Evolutionary conservation across 2,113 vertebrate genomes (phyloP), one percentile per base, ranked within the genome.

Genomic region (Petromus typicus): DNA sequence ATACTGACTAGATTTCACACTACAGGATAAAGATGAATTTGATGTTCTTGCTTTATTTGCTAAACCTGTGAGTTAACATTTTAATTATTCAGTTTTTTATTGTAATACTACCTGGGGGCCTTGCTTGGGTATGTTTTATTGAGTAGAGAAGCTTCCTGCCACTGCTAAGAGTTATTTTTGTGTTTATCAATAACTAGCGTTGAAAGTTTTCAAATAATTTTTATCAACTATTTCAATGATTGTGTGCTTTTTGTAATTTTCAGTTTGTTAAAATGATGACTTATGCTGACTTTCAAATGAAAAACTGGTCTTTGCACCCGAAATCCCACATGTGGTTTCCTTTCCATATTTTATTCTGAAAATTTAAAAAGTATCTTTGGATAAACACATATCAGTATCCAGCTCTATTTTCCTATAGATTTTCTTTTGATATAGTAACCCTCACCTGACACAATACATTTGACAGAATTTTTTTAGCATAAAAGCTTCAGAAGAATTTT

Each of bases 211-310:
- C 48, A 79, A 95, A 88, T 71, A 11, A 32, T 18, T 89, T 81
- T 78, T 89, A 51, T 40, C 20, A 61, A 34, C 14, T 22, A 81
- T 57, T 48, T 20, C 30, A 4, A 88, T 66, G 2, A 79, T 27
- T 80, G 16, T 23, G 30, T 59, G 5, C 1, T 69, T 79, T 48
- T 67, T 85, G 76, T 30, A 0, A 82, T 54, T 59, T 69, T 76
- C 51, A 78, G 7, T 69, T 67, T 81, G 32, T 81, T 91, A 56
- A 89, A 91, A 34, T 89, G 32, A 12, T 85, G 14, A 48, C 73
- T 89, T 79, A 45, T 32, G 45, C 54, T 85, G 76, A 56, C 59
- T 90, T 95, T 92, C 22, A 89, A 76, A 37, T 63, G 3, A 75
- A 51, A 66, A 66, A 54, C 22, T 12, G 22, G 40, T 61, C 8